Evolutionary conservation across 2,113 vertebrate genomes (phyloP), one percentile per base, ranked within the genome.

Genomic region (Trochalopteron elliotii): DNA sequence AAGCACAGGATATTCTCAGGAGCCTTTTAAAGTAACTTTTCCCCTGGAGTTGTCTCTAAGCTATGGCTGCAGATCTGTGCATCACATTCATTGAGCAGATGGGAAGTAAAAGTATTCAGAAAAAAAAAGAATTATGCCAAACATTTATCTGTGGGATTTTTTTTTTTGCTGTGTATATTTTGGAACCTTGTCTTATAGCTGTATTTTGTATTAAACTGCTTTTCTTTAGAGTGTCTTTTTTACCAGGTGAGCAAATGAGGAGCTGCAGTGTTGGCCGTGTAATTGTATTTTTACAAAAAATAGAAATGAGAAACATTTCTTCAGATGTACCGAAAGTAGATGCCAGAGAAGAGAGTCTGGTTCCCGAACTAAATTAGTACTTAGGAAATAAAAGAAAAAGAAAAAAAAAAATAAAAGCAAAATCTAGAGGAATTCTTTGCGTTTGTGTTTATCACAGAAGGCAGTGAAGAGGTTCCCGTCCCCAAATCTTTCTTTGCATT

Each of bases 241-340:
- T 18, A 44, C 5, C 11, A 69, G 63, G 5, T 56, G 45, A 49
- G 18, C 12, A 70, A 67, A 1, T 20, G 67, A 67, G 31, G 24
- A 39, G 10, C 55, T 47, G 23, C 21, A 37, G 22, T 16, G 8
- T 30, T 59, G 35, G 15, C 9, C 0, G 0, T 21, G 7, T 33
- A 7, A 20, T 42, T 37, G 22, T 37, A 15, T 72, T 87, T 69
- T 71, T 77, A 27, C 9, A 49, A 69, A 28, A 56, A 81, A n/a
- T 0, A 57, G n/a, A 44, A 80, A 28, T 25, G 30, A 31, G 23
- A 72, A 80, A 31, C 22, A 11, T 64, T 44, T 90, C n/a, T 64
- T 64, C 64, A 77, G 27, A 14, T 0, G 0, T 20, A 15, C 20
- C 47, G 72, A 27, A 42, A 83, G 24, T 3, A 40, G 68, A 21